phyloP scores from a whole-genome alignment of 2,888 invertebrate species.

The Cheilosia pagana region DNA sequence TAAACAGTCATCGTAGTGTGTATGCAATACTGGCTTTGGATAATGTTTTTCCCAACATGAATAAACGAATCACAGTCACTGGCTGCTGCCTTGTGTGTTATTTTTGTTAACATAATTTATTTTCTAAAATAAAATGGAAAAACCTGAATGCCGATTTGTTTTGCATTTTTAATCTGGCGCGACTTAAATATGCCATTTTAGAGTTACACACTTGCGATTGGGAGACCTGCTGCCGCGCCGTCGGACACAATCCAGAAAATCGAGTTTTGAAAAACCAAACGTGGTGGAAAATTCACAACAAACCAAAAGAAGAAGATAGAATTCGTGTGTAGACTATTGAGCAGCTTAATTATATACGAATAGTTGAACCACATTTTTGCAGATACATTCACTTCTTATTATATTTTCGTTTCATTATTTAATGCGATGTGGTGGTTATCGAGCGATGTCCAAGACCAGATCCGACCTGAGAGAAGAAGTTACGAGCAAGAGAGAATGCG shows the following conservation, averaged over 20 bases:
- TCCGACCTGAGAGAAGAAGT: not conserved
- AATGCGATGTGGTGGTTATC: conserved; percentile 27
- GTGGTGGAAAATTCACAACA: conserved; percentile 36
- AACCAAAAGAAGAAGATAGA: conserved; percentile 39
- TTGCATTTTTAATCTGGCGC: conserved; percentile 40
- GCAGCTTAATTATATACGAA: conserved; percentile 14
- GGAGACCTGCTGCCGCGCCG: conserved; percentile 24
- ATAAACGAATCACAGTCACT: conserved; percentile 11
- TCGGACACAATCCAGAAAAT: conserved; percentile 44
- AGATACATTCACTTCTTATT: conserved; percentile 67
- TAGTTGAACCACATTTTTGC: conserved; percentile 68
- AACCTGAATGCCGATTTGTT: conserved; percentile 50
- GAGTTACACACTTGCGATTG: conserved; percentile 33
- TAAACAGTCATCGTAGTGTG: conserved; percentile 41
- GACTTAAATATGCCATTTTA: conserved; percentile 50
- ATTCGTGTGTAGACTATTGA: not conserved
- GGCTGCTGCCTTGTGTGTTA: conserved; percentile 7
- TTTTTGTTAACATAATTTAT: conserved; percentile 26
- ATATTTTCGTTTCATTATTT: conserved; percentile 50
- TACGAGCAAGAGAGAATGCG: not conserved
- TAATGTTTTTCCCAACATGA: conserved; percentile 39
- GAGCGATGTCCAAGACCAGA: not conserved
- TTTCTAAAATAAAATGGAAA: conserved; percentile 14
- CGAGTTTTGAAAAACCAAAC: conserved; percentile 40
- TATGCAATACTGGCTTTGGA: conserved; percentile 17